Evolutionary conservation across 1,140 invertebrate genomes (phyloP).

Genomic region (Megathymus violae): DNA sequence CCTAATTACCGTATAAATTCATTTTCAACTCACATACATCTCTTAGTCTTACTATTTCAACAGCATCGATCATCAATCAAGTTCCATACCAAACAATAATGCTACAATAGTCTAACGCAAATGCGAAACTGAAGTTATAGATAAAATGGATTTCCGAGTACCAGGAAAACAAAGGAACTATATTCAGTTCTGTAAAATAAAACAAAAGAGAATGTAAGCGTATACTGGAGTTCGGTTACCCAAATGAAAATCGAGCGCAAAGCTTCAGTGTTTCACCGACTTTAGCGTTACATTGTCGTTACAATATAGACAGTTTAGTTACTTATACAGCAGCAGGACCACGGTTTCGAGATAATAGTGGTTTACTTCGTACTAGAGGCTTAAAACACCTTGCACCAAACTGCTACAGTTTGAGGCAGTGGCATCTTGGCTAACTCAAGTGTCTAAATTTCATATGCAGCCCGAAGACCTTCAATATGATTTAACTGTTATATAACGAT

Average conservation of each 20-base stretch:
- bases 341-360: conserved; percentile 42
- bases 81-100: not conserved
- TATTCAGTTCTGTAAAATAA: conserved; percentile 21
- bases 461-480: too few relatives aligned
- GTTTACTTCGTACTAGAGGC: conserved; percentile 37
- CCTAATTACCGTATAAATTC: too few relatives aligned
- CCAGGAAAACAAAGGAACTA: conserved; percentile 24
- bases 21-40: too few relatives aligned
- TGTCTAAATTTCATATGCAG: too few relatives aligned
- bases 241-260: conserved; percentile 32
- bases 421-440: too few relatives aligned
- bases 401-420: too few relatives aligned
- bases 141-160: conserved; percentile 18
- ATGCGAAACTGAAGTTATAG: not conserved
- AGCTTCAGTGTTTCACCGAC: conserved; percentile 29
- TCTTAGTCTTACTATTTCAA: too few relatives aligned
- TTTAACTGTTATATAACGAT: too few relatives aligned
- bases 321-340: conserved; percentile 30
- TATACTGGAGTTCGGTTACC: conserved; percentile 24
- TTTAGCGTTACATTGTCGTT: conserved; percentile 24
- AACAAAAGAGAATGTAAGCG: conserved; percentile 30
- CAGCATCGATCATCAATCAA: not conserved
- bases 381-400: too few relatives aligned
- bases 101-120: not conserved
- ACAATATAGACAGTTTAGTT: conserved; percentile 30